Percentiles rank a stretch among this genome's conserved stretches.
phyloP scores from a whole-genome alignment of 2,888 invertebrate genomes.

The Tuberolachnus salignus region DNA sequence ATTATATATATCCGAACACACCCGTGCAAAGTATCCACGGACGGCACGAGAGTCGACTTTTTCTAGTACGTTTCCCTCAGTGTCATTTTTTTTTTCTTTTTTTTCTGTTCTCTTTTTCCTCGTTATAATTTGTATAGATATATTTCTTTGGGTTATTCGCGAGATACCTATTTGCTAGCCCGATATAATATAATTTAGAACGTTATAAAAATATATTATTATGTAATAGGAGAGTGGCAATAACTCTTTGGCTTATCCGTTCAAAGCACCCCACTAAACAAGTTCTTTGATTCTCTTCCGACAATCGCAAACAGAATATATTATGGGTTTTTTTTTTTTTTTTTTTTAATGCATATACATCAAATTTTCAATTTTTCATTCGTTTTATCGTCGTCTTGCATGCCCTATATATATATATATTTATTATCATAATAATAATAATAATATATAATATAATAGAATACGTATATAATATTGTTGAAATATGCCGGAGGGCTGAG shows the following conservation, averaged over 20 bases:
- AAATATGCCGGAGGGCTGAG: too few relatives aligned
- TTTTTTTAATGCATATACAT: neutral
- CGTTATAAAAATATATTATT: neutral
- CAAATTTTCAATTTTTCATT: slow-evolving; percentile 14
- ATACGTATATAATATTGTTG: neutral
- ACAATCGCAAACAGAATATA: neutral
- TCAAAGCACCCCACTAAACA: neutral
- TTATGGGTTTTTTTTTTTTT: neutral
- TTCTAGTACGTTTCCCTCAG: too few relatives aligned
- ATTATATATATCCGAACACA: too few relatives aligned
- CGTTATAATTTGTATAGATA: too few relatives aligned
- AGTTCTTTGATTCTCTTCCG: neutral
- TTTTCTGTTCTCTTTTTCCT: neutral
- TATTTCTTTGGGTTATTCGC: too few relatives aligned
- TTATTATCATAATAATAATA: too few relatives aligned
- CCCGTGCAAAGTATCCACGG: too few relatives aligned
- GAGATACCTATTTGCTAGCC: too few relatives aligned
- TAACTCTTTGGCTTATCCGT: neutral
- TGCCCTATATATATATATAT: neutral
- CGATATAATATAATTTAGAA: neutral
- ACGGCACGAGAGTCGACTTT: neutral
- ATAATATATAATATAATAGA: neutral
- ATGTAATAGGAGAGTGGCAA: neutral
- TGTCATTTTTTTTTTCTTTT: neutral
- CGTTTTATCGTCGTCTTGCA: neutral